Evolutionary conservation across 2,113 vertebrate species (phyloP), one percentile per base, ranked within the genome.

Genomic region (Cyprinodon variegatus): DNA sequence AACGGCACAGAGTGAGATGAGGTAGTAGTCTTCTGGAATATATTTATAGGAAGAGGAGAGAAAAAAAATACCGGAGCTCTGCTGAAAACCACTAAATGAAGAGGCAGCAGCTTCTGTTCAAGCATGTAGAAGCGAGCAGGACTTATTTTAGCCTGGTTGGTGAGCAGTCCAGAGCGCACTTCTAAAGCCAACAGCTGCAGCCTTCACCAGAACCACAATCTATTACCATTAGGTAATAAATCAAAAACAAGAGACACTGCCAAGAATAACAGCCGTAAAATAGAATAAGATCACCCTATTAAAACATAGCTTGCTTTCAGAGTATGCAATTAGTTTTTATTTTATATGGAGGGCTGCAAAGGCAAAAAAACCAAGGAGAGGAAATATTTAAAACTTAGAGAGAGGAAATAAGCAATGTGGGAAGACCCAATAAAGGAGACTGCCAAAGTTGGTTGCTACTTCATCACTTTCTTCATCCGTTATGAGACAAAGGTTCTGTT

Each of bases 211-310:
- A 76, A 84, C 88, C 91, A 80, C 85, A 90, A 90, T 92, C 92
- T 87, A 90, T 91, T 92, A 91, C 87, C 90, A 88, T 92, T 91
- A 89, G 91, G 91, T 74, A 77, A 91, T 92, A 89, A 92, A 93
- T 94, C 90, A 89, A 85, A 93, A 88, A 77, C 65, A 78, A 76
- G 80, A 80, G 67, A 69, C 74, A 81, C 77, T 65, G 85, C 89
- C 90, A 91, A 90, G 75, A 85, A 90, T 85, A 92, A 92, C 83
- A 86, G 74, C 77, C 53, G 77, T 86, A 84, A 83, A 85, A 78
- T 63, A 65, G 68, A 76, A 76, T 79, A 78, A 71, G 75, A 50
- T 86, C 85, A 69, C 65, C 65, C 85, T 79, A 71, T 83, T 88
- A 83, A 84, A 77, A 78, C 70, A 82, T 36, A 36, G 83, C 77